Base-by-base conservation (phyloP, 2,113 vertebrate genomes). In the Gnathochromis pfefferi region DNA sequence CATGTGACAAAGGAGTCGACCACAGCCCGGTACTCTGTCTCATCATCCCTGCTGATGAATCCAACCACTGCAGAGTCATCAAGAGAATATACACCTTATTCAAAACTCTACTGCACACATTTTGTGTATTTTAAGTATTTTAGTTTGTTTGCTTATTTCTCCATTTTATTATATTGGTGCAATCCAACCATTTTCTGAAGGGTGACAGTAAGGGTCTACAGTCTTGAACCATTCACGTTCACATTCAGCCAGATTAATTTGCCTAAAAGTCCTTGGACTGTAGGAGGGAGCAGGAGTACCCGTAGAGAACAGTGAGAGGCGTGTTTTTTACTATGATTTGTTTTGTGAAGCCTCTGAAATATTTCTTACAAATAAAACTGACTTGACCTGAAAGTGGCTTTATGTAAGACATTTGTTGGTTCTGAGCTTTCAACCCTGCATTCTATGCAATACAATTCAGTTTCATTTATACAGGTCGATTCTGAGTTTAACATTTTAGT, bases 301-400 rank as follows among this genome's bases (percentile, higher is more conserved):
- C 7, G 1, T 5, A 68, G 63, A 21, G 11, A 68, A 40, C 63
- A 21, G 7, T 4, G 35, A 68, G 7, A 68, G 7, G 63, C 3
- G 0, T 40, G 35, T 68, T 68, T 70, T 65, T 14, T 70, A 40
- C 7, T 70, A 14, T 40, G 35, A n/a, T 23, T 73, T 45, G 14
- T 3, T 2, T 21, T 70, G 7, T 70, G n/a, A 73, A 45, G 38
- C 12, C 7, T 45, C 12, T 45, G 5, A 73, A 45, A 13, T 40
- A 7, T 73, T 73, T 45, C 68, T 73, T 45, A 45, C 21, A 26
- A 73, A 73, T 45, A 45, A 45, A 3, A 73, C 68, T 73, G 38
- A 73, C 68, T 45, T 75, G 68, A 26, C 40, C 6, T 75, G 68
- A 75, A 17, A 73, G 68, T 7, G 21, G 68, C 68, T 45, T 73